Conservation (phyloP, 2,797 vertebrate genomes). For the Valencia hispanica region DNA sequence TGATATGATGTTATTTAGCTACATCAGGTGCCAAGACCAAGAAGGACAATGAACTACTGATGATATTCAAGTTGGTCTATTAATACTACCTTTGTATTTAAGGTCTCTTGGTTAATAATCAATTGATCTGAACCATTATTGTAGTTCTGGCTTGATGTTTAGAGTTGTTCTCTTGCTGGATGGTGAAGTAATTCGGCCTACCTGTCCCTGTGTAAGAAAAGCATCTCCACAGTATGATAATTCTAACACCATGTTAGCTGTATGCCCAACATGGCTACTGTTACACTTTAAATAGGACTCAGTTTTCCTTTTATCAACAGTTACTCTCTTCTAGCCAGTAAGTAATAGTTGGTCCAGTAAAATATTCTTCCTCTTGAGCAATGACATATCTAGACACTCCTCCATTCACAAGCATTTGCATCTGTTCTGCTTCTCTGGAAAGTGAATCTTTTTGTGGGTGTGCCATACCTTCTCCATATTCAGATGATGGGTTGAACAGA, state of each 20-base stretch:
- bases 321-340: neutral
- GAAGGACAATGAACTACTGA: neutral
- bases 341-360: neutral
- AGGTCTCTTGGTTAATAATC: no score
- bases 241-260: neutral
- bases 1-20: neutral
- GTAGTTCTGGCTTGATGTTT: no score
- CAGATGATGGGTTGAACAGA: no score
- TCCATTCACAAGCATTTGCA: no score
- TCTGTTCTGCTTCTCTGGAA: no score
- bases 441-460: no score
- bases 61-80: neutral
- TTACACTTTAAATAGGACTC: neutral
- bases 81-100: neutral
- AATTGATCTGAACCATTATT: no score
- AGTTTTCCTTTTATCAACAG: neutral
- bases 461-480: no score
- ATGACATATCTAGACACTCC: neutral
- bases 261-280: neutral
- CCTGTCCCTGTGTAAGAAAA: neutral
- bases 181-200: neutral
- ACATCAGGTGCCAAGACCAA: neutral
- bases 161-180: no score
- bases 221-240: neutral
- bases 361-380: neutral